A percentile compares a stretch with the other conserved stretches of the same genome.
Conservation (phyloP, 2,797 vertebrate species). For the Microctenopoma lineatum region DNA sequence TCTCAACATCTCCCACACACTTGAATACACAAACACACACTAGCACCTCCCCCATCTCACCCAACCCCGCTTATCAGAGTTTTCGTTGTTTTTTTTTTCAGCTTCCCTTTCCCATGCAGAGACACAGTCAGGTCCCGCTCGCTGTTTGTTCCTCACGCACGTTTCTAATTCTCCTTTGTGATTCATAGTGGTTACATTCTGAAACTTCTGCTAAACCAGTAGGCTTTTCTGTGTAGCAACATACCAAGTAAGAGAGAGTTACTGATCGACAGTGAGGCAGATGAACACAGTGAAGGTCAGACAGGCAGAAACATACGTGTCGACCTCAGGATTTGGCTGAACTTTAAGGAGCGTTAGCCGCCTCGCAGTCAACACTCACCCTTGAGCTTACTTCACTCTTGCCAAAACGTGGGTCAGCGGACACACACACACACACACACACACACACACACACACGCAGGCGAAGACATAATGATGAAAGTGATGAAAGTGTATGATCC, state of each 20-base stretch:
- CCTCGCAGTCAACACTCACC: slow-evolving; percentile 38
- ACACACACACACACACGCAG: slow-evolving; percentile 23
- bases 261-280: slow-evolving; percentile 26
- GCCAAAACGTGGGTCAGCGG: slow-evolving; percentile 42
- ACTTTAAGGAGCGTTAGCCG: slow-evolving; percentile 59
- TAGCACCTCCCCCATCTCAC: slow-evolving; percentile 47
- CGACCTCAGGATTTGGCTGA: slow-evolving; percentile 65
- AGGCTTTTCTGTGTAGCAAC: slow-evolving; percentile 3
- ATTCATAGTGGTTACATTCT: slow-evolving; percentile 1
- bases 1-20: slow-evolving; percentile 51
- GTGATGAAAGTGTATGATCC: slow-evolving; percentile 61
- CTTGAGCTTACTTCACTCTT: slow-evolving; percentile 35
- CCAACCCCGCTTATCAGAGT: slow-evolving; percentile 66
- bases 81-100: slow-evolving; percentile 54
- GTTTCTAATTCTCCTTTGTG: neutral
- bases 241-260: neutral
- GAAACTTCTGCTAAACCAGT: slow-evolving; percentile 12
- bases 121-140: slow-evolving; percentile 19
- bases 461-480: slow-evolving; percentile 62
- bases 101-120: slow-evolving; percentile 64
- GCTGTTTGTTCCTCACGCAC: slow-evolving; percentile 20
- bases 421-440: slow-evolving; percentile 25
- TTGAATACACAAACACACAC: slow-evolving; percentile 35
- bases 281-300: slow-evolving; percentile 56
- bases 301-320: slow-evolving; percentile 15